These are phyloP conservation scores for Drosophila birchii DNA, from an alignment of 2,888 invertebrate species.

Conservation along the genomic window DNA sequence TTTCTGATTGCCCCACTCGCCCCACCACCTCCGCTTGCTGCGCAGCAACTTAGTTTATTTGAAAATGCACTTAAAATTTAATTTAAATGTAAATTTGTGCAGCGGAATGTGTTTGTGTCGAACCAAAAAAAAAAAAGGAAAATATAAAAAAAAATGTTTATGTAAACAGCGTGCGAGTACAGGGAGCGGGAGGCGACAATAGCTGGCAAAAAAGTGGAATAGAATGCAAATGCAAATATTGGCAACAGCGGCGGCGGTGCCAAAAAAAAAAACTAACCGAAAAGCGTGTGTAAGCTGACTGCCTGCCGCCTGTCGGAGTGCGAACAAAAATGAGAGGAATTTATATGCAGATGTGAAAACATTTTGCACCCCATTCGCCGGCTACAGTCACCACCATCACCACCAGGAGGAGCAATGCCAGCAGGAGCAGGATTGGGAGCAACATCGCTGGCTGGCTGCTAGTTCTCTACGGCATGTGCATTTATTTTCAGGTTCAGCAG, in stretches of 20 bases:
- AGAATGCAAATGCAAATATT: slow-evolving; percentile 82
- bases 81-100: slow-evolving; percentile 81
- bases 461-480: slow-evolving; percentile 57
- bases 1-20: slow-evolving; percentile 66
- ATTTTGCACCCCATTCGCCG: slow-evolving; percentile 78
- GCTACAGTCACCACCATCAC: slow-evolving; percentile 35
- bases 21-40: slow-evolving; percentile 24
- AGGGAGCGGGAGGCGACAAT: slow-evolving; percentile 58
- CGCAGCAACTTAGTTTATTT: slow-evolving; percentile 77
- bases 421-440: slow-evolving; percentile 23
- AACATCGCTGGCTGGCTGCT: slow-evolving; percentile 6
- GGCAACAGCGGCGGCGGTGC: slow-evolving; percentile 64
- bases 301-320: slow-evolving; percentile 57
- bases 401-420: slow-evolving; percentile 32
- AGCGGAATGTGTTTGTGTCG: slow-evolving; percentile 79
- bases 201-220: slow-evolving; percentile 61
- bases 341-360: slow-evolving; percentile 81
- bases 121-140: slow-evolving; percentile 60
- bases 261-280: slow-evolving; percentile 5
- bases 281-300: slow-evolving; percentile 75
- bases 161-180: slow-evolving; percentile 72
- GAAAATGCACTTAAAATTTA: slow-evolving; percentile 81
- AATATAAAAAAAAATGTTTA: slow-evolving; percentile 64
- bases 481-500: slow-evolving; percentile 73
- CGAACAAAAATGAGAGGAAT: slow-evolving; percentile 77